Conservation (phyloP, 2,113 vertebrate species). For the Puffinus mauretanicus region DNA sequence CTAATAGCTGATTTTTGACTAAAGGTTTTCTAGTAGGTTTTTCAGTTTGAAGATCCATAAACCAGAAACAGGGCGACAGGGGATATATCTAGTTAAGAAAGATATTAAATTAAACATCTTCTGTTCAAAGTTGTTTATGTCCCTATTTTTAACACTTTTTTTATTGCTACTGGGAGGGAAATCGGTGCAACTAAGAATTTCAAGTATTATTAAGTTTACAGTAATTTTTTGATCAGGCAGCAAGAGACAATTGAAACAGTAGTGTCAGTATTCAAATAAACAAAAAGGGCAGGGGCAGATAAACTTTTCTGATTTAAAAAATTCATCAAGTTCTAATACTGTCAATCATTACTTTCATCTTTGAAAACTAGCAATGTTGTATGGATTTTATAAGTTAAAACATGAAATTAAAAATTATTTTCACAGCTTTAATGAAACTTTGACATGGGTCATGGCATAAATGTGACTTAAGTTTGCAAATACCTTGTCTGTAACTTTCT, state of each 20-base stretch:
- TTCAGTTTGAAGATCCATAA: background rate
- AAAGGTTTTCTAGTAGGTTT: background rate
- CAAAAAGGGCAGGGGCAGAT: background rate
- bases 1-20: background rate
- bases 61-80: background rate
- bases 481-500: constrained; percentile 60
- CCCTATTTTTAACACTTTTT: background rate
- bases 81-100: background rate
- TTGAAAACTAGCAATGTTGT: background rate
- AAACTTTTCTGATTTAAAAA: background rate
- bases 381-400: background rate
- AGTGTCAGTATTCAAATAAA: background rate
- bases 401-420: background rate
- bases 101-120: background rate
- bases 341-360: background rate
- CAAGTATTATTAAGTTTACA: background rate
- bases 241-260: background rate
- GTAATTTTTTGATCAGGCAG: background rate
- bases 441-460: background rate
- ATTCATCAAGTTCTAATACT: background rate
- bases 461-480: constrained; percentile 45
- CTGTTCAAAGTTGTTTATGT: background rate
- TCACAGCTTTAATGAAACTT: background rate
- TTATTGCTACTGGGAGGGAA: background rate
- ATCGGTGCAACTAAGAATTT: background rate